Evolutionary conservation across 2,797 vertebrate species (phyloP), one percentile per base, ranked within the genome.

Genomic region (Pangasius djambal): DNA sequence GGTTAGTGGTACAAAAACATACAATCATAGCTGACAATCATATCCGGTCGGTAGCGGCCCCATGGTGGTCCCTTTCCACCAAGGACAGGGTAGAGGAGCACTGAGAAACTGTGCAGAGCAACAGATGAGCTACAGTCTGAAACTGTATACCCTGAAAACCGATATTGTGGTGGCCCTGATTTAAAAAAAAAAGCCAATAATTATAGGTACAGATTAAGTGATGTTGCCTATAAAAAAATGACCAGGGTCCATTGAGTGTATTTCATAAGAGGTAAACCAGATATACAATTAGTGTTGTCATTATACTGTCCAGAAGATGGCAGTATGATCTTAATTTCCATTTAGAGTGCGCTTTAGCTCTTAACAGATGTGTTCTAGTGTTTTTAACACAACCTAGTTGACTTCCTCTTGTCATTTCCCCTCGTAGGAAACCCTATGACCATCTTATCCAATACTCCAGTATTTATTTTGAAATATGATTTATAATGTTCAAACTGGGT

Each of bases 271-370:
- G 8, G 37, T 50, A 0, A 63, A 48, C 78, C n/a, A 34, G 9
- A 65, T 15, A 28, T 82, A 61, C 34, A 61, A 0, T 40, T 25
- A 59, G 4, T 59, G 59, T 63, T 65, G 81, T 18, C 0, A 48
- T 83, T 13, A 40, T 18, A 67, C 40, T 52, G 48, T 85, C 67
- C 84, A 72, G 31, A 48, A 85, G 84, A 72, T 72, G 84, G 67
- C 84, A 55, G 67, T 72, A 28, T 57, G 0, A 9, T 37, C 44
- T 85, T 16, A 52, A 85, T 85, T 85, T 83, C 0, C 9, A 15
- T 3, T 65, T n/a, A n/a, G 6, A 40, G 2, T 37, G 18, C 1
- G 5, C 13, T 48, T 65, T 9, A 37, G 20, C 22, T 22, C 34
- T 82, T 34, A 81, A n/a, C 52, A 57, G 28, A 57, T 22, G 25